Evolutionary conservation across 2,113 vertebrate genomes (phyloP).

Genomic region (Sapayoa aenigma): DNA sequence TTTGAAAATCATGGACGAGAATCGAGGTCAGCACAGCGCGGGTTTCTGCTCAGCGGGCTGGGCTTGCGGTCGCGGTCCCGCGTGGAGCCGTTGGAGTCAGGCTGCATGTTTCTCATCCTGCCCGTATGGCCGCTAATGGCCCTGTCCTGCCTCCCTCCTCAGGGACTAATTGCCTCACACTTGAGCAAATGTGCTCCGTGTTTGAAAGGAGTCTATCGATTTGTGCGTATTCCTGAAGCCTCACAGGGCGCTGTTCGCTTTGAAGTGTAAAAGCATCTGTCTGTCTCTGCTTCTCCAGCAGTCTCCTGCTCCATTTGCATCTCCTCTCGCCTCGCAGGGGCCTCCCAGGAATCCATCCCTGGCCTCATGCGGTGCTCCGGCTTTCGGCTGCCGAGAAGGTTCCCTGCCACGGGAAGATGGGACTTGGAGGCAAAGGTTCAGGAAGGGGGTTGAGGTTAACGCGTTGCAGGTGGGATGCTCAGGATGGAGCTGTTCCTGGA

Average conservation of each 20-base stretch:
- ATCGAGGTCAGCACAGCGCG: background rate
- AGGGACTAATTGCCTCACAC: conserved; percentile 51
- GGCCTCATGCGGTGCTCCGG: background rate
- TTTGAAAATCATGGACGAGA: background rate
- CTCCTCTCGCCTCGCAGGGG: background rate
- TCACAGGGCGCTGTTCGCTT: conserved; percentile 9
- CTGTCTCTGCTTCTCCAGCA: conserved; percentile 7
- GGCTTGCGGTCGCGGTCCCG: background rate
- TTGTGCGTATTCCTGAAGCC: background rate
- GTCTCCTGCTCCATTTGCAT: conserved; percentile 12
- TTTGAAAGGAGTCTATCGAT: conserved; percentile 58
- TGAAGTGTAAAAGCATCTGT: conserved; percentile 58
- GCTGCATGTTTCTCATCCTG: background rate
- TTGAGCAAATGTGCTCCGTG: conserved; percentile 54
- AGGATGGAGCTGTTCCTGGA: background rate
- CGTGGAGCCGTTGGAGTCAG: background rate
- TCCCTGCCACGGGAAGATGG: background rate
- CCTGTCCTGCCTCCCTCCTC: conserved; percentile 25
- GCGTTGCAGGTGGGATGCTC: background rate
- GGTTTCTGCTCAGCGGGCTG: background rate
- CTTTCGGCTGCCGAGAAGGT: background rate
- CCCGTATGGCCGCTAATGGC: conserved; percentile 30
- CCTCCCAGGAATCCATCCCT: background rate
- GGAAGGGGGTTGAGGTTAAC: background rate
- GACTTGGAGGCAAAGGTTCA: background rate